These are phyloP conservation scores for Syngnathus acus DNA, from an alignment of 2,797 vertebrate species.

Conservation along the genomic window DNA sequence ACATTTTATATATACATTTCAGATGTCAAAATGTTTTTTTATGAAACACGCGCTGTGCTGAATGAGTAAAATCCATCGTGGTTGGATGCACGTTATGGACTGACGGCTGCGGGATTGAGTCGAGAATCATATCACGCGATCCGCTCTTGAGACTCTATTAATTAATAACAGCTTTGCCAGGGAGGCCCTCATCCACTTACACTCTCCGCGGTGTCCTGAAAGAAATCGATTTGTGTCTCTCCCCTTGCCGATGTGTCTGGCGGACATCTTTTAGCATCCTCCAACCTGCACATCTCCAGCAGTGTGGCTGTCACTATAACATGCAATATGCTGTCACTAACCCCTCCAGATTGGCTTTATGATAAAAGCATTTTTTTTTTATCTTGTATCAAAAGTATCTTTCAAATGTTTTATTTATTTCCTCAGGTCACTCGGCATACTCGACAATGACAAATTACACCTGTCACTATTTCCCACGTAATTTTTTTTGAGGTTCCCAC, in stretches of 20 bases:
- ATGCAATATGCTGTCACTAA: no score
- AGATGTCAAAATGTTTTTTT: background rate
- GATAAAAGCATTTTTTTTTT: background rate
- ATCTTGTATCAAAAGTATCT: no score
- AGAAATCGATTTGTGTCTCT: constrained; percentile 6
- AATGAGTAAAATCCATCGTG: background rate
- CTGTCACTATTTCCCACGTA: no score
- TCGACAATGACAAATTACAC: no score
- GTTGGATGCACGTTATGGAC: background rate
- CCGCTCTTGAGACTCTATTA: constrained; percentile 8
- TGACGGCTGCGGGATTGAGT: constrained; percentile 1
- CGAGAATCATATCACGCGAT: constrained; percentile 7
- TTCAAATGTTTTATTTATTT: no score
- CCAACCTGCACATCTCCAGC: background rate
- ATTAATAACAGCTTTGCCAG: constrained; percentile 9
- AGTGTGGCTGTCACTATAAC: background rate
- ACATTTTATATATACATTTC: no score
- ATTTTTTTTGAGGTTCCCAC: no score
- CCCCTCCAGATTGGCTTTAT: no score
- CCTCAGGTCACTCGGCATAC: no score
- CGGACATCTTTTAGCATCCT: constrained; percentile 4
- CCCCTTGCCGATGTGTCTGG: constrained; percentile 3
- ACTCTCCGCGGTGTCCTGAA: constrained; percentile 3
- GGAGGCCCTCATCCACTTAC: constrained; percentile 9
- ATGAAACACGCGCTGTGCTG: background rate